phyloP scores from a whole-genome alignment of 2,113 vertebrate species.

The Coracopsis vasa region DNA sequence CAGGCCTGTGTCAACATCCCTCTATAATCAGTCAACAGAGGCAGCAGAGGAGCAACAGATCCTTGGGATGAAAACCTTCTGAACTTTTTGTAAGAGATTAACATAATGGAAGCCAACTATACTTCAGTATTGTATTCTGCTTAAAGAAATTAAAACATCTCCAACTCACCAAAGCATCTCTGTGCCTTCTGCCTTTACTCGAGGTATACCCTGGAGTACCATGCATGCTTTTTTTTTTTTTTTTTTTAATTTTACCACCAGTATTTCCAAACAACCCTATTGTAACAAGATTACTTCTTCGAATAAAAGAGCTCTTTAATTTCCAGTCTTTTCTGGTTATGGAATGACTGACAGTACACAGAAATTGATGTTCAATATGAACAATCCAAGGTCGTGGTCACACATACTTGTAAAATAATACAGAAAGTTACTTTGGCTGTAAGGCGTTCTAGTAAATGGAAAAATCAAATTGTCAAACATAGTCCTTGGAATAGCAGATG shows the following conservation, averaged over 20 bases:
- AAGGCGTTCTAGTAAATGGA: background rate
- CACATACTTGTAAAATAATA: background rate
- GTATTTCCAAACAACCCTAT: background rate
- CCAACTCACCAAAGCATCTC: background rate
- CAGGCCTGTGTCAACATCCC: background rate
- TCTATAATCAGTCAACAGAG: background rate
- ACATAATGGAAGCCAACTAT: background rate
- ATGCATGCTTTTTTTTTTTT: accelerated
- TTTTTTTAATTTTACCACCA: background rate
- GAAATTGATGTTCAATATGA: background rate
- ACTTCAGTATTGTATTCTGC: background rate
- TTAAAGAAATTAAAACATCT: background rate
- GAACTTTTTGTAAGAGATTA: background rate
- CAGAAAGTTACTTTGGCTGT: background rate
- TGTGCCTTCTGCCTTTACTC: background rate
- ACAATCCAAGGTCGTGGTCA: background rate
- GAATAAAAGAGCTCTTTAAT: background rate
- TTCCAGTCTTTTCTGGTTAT: background rate
- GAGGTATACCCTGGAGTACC: background rate
- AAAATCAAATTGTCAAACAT: background rate
- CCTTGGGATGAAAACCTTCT: background rate
- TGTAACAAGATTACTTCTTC: background rate
- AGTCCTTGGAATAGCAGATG: background rate
- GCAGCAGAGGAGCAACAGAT: background rate
- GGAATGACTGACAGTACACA: background rate